These are phyloP conservation scores for Serrognathus titanus DNA, from an alignment of 2,888 invertebrate genomes.

Conservation along the genomic window DNA sequence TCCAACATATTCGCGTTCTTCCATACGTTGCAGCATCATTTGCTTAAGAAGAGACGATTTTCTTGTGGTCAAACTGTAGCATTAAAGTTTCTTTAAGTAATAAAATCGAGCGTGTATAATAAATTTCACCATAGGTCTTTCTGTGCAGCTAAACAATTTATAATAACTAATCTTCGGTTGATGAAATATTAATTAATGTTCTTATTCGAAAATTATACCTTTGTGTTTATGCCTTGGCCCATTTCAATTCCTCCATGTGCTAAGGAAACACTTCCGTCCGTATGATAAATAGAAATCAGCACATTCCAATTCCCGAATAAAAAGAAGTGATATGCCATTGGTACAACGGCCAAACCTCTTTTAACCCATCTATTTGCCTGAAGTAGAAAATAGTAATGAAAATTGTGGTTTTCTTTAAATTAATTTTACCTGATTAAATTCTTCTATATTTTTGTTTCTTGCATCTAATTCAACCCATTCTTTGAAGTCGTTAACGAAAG, in stretches of 20 bases:
- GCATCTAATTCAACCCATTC: conserved; percentile 56
- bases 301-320: conserved; percentile 56
- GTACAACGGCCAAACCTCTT: conserved; percentile 63
- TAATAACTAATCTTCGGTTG: too few species aligned
- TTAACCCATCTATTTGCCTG: conserved; percentile 79
- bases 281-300: conserved; percentile 64
- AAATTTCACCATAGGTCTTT: too few species aligned
- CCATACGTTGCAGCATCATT: too few species aligned
- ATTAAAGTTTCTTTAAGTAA: too few species aligned
- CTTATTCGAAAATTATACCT: too few species aligned
- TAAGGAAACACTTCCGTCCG: conserved; percentile 69
- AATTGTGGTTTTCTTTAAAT: conserved; percentile 1
- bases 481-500: conserved; percentile 57
- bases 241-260: conserved; percentile 71
- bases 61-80: too few species aligned
- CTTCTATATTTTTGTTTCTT: conserved; percentile 54
- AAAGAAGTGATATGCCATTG: conserved; percentile 64
- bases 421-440: conserved; percentile 56
- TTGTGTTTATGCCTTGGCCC: conserved; percentile 82
- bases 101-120: too few species aligned
- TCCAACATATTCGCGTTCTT: too few species aligned
- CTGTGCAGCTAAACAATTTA: too few species aligned
- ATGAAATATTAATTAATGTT: too few species aligned
- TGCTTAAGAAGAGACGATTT: too few species aligned
- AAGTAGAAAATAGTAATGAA: conserved; percentile 3